These are phyloP conservation scores for Campoletis sonorensis DNA, from an alignment of 1,140 invertebrate species.

Conservation along the genomic window DNA sequence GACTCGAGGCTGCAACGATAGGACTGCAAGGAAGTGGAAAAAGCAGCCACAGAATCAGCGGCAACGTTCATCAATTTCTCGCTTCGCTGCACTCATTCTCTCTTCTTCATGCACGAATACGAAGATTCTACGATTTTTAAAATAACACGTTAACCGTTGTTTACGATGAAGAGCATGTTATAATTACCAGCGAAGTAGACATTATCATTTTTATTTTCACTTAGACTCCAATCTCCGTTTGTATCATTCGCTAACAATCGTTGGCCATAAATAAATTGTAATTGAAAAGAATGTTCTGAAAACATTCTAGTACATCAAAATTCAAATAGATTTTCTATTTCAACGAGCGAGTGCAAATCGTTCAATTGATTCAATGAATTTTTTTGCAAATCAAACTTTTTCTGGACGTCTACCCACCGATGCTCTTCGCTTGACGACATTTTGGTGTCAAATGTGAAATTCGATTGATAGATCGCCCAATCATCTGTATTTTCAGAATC, in stretches of 20 bases:
- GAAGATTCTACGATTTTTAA: neutral
- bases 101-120: constrained; percentile 6
- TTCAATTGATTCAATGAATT: too few species aligned
- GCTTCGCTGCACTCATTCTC: constrained; percentile 33
- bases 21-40: neutral
- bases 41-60: neutral
- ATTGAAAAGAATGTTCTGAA: too few species aligned
- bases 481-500: too few species aligned
- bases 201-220: neutral
- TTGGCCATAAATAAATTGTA: too few species aligned
- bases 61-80: constrained; percentile 26
- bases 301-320: too few species aligned
- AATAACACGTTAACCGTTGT: neutral
- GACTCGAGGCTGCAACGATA: constrained; percentile 6
- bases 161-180: neutral
- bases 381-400: too few species aligned
- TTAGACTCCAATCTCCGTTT: neutral
- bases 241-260: neutral
- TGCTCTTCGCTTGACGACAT: too few species aligned
- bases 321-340: too few species aligned
- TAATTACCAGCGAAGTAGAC: neutral
- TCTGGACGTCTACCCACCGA: too few species aligned
- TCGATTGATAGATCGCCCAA: too few species aligned
- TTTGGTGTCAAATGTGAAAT: too few species aligned
- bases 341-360: too few species aligned